A percentile compares a stretch with the other conserved stretches of the same genome.
Evolutionary conservation across 2,113 vertebrate genomes (phyloP).

Genomic region (Trinectes maculatus): DNA sequence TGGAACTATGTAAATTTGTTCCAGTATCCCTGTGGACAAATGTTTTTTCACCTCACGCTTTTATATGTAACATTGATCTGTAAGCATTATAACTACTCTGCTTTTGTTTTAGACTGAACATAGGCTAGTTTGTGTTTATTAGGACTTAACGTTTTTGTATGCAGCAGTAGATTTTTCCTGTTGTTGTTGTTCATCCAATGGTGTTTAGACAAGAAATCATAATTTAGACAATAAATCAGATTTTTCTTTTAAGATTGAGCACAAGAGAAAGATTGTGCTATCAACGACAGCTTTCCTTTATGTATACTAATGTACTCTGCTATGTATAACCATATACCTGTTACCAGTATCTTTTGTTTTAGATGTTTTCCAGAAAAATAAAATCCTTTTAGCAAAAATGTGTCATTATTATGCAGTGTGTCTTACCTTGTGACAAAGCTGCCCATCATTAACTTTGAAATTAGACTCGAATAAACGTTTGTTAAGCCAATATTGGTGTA

Average conservation of each 20-base stretch:
- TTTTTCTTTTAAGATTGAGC: background rate
- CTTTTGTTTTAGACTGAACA: conserved; percentile 28
- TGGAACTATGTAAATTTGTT: conserved; percentile 25
- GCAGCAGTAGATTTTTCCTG: background rate
- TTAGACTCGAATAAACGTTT: no score
- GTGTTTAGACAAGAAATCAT: conserved; percentile 5
- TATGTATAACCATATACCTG: conserved; percentile 10
- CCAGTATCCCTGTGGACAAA: conserved; percentile 8
- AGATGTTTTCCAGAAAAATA: conserved; percentile 48
- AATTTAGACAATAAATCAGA: no score
- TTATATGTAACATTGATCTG: conserved; percentile 14
- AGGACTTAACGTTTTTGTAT: background rate
- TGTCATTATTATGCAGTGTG: background rate
- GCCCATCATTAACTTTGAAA: background rate
- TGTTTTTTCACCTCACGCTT: background rate
- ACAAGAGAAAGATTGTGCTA: conserved; percentile 9
- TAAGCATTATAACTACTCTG: conserved; percentile 19
- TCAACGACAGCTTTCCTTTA: background rate
- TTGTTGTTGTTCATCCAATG: background rate
- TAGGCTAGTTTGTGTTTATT: conserved; percentile 1
- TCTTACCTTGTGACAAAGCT: background rate
- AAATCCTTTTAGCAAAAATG: conserved; percentile 7
- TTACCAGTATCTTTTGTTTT: conserved; percentile 22
- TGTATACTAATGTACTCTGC: background rate
- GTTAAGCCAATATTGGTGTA: no score